Evolutionary conservation across 2,888 invertebrate species (phyloP).

Genomic region (Lampropteryx suffumata): DNA sequence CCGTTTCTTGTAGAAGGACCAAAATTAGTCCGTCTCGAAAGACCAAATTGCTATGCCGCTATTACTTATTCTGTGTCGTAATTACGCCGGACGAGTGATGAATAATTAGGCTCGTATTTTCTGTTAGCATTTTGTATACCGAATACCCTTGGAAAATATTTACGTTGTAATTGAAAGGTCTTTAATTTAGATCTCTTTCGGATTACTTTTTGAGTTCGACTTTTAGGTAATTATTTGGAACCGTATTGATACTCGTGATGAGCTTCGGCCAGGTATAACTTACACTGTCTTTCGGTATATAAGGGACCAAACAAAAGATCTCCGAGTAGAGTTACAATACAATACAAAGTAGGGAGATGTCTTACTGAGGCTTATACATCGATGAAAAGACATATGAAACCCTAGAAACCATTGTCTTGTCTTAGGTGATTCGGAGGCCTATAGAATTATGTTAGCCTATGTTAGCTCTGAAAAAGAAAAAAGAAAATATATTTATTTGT

Average conservation of each 20-base stretch:
- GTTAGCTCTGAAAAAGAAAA: no score
- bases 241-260: background rate
- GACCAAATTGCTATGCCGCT: slow-evolving; percentile 22
- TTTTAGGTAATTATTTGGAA: slow-evolving; percentile 2
- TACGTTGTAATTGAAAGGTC: slow-evolving; percentile 6
- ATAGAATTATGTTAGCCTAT: no score
- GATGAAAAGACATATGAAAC: no score
- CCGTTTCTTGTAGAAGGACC: slow-evolving; percentile 8
- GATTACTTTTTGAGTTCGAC: background rate
- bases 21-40: slow-evolving; percentile 11
- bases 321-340: no score
- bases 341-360: no score
- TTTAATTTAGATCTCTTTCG: slow-evolving; percentile 1
- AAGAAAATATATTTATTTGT: no score
- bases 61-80: slow-evolving; percentile 15
- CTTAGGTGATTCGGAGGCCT: no score
- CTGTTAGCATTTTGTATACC: slow-evolving; percentile 18
- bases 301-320: no score
- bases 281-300: no score
- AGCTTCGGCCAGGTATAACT: no score
- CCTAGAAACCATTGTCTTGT: no score
- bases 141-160: slow-evolving; percentile 11
- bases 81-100: slow-evolving; percentile 27
- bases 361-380: no score
- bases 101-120: slow-evolving; percentile 24